A percentile compares a stretch with the other conserved stretches of the same genome.
phyloP scores from a whole-genome alignment of 1,140 invertebrate genomes.

The Dolichoris vasculosae region DNA sequence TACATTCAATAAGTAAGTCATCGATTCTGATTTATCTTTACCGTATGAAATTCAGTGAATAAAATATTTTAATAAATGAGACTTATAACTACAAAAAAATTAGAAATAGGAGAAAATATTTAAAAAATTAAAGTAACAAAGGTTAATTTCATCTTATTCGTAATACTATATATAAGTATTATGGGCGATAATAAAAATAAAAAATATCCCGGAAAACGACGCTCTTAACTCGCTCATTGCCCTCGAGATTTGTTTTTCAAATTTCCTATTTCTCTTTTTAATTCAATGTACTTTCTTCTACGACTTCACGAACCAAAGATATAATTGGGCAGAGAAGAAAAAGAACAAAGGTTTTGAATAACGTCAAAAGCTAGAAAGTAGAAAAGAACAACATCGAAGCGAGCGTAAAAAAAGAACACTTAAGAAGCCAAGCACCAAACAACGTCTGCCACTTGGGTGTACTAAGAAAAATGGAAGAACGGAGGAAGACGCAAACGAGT shows the following conservation, averaged over 20 bases:
- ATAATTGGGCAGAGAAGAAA: not conserved
- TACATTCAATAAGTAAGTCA: too few relatives aligned
- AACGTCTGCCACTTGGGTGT: not conserved
- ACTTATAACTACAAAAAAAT: too few relatives aligned
- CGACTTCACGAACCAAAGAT: not conserved
- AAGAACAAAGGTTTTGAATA: not conserved
- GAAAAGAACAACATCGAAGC: not conserved
- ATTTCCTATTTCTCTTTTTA: not conserved
- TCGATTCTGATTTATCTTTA: too few relatives aligned
- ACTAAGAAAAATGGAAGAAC: not conserved
- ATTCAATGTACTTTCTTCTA: not conserved
- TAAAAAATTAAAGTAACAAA: too few relatives aligned
- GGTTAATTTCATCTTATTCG: too few relatives aligned
- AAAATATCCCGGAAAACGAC: not conserved
- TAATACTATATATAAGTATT: too few relatives aligned
- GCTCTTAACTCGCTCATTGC: not conserved
- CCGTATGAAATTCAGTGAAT: too few relatives aligned
- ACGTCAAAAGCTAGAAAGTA: not conserved
- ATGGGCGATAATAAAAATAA: too few relatives aligned
- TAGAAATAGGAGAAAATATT: too few relatives aligned
- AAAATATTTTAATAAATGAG: too few relatives aligned
- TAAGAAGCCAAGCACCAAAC: not conserved
- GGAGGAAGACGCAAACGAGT: not conserved
- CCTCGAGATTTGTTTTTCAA: conserved; percentile 9
- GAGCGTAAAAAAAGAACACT: not conserved